These are phyloP conservation scores for Myotis pilosus DNA, from an alignment of 2,797 vertebrate genomes.

Conservation along the genomic window DNA sequence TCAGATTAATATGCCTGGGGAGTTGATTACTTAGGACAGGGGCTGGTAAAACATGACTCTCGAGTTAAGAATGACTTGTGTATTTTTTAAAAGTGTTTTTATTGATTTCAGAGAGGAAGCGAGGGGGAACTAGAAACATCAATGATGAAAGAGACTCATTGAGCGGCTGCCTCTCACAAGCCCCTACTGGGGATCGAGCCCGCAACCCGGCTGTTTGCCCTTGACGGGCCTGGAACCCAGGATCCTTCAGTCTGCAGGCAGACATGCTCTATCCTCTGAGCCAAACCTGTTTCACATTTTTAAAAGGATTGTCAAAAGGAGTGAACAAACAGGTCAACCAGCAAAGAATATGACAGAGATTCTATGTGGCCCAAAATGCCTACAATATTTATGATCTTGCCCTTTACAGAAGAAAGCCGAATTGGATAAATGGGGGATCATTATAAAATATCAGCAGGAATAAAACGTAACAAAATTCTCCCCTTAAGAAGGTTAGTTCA, in stretches of 20 bases:
- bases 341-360: not conserved
- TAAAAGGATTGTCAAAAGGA: not conserved
- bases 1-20: not conserved
- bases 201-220: too few relatives aligned
- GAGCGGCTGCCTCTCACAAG: too few relatives aligned
- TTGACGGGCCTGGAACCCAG: too few relatives aligned
- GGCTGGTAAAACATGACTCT: not conserved
- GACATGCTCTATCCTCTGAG: too few relatives aligned
- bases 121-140: too few relatives aligned
- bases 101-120: too few relatives aligned
- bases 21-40: not conserved
- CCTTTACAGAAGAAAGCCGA: not conserved
- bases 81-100: too few relatives aligned
- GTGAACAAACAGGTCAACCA: not conserved
- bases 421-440: not conserved
- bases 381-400: not conserved
- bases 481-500: slow-evolving; percentile 4
- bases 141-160: too few relatives aligned
- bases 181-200: too few relatives aligned
- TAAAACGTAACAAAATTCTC: not conserved
- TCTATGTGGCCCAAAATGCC: not conserved
- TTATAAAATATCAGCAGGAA: not conserved
- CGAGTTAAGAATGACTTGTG: not conserved
- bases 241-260: too few relatives aligned
- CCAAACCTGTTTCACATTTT: not conserved